Evolutionary conservation across 2,888 invertebrate species (phyloP), one percentile per base, ranked within the genome.

Genomic region (Bhutanitis thaidina): DNA sequence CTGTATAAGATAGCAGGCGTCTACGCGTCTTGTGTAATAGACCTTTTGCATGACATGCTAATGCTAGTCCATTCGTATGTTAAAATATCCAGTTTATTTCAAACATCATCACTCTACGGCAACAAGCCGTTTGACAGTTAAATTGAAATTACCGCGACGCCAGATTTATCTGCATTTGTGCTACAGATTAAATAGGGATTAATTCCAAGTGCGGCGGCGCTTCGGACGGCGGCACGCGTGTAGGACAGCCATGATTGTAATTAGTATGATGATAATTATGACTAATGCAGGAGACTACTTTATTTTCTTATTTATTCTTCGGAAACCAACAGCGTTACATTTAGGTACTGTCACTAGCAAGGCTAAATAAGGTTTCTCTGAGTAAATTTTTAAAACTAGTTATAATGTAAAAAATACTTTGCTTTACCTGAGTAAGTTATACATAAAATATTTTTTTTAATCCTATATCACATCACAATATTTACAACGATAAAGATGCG

Each of bases 91-190:
- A 45, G 44, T 49, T 49, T 45, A 49, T 49, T 53, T 49, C 45
- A 37, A 46, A 53, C 43, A 50, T 50, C 50, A 45, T 50, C 44
- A 40, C 50, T 44, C 39, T 10, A 35, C 34, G 7, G 44, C 34
- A 50, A 40, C 50, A 39, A 50, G 50, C 40, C 27, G 50, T 50
- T 50, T 50, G 50, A 50, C 50, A 50, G 50, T 45, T 50, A 50
- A 50, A 50, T 50, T 50, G 50, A 50, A 50, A 50, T 50, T 44
- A 50, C 50, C 50, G 10, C 50, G 50, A 39, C 34, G 32, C 27
- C 34, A 27, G 50, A 50, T 44, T 50, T 50, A 50, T 50, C 50
- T 45, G 38, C 49, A 44, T 50, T 50, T 50, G 49, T 50, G 49
- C 32, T 39, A 39, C 44, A 50, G 49, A 44, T 50, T 49, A 49